Percentiles rank a stretch among this genome's conserved stretches.
phyloP scores from a whole-genome alignment of 2,113 vertebrate genomes.

The Crotalus viridis region DNA sequence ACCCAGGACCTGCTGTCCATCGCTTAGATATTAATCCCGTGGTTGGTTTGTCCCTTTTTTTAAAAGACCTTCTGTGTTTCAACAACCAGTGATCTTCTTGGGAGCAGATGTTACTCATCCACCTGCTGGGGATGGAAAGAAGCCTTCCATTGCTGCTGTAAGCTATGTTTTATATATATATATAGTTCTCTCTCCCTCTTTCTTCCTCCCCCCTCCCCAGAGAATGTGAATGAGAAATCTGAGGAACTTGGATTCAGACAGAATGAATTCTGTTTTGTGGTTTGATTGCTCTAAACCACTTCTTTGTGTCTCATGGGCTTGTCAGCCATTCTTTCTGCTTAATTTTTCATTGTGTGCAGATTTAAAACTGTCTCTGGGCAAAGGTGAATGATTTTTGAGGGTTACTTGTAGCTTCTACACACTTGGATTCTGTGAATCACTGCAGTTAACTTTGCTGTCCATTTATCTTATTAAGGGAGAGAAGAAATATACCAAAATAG shows the following conservation, averaged over 20 bases:
- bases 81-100: conserved; percentile 99
- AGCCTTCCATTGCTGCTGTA: conserved; percentile 97
- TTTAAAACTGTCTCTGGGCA: not conserved
- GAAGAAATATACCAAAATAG: not conserved
- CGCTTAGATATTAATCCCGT: not conserved
- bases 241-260: not conserved
- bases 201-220: not conserved
- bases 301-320: not conserved
- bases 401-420: not conserved
- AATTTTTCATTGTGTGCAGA: not conserved
- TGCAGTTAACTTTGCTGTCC: not conserved
- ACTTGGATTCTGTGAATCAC: not conserved
- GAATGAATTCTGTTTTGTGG: not conserved
- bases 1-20: not conserved
- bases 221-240: not conserved
- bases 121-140: conserved; percentile 97
- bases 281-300: conserved; percentile 4
- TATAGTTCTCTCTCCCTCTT: not conserved
- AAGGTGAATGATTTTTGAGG: not conserved
- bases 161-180: conserved; percentile 54
- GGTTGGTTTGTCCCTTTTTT: conserved; percentile 62
- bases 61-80: conserved; percentile 96
- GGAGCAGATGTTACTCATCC: conserved; percentile 98
- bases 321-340: not conserved
- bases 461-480: not conserved